Base-by-base conservation (phyloP, 2,797 vertebrate genomes). In the Oophaga sylvatica region DNA sequence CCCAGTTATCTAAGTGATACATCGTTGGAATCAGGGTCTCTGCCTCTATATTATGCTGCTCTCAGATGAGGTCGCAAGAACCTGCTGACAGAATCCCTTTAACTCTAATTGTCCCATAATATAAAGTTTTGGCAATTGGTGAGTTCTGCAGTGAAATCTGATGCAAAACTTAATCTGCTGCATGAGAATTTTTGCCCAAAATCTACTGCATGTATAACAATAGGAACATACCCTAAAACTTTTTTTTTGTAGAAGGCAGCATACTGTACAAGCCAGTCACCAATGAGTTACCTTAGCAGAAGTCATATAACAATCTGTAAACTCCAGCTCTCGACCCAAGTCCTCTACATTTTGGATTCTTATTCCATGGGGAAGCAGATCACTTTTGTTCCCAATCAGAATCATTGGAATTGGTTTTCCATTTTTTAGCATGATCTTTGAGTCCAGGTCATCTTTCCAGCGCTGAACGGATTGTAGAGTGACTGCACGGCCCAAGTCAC, bases 361-460 rank as follows among this genome's bases (percentile, higher is more conserved):
- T 94, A 92, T 81, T 94, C 94, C 86, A 29, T 93, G 94, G 0
- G 81, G 91, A 22, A 91, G 89, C 87, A 96, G 95, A 92, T 96
- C 96, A 62, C 93, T 94, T 89, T 96, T 96, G 89, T 96, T 96
- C 31, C 95, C 96, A 90, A 96, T 80, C 7, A 96, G 92, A 5
- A 96, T 94, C 0, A 92, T 92, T 7, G 96, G 96, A 48, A 96
- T 94, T 0, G 94, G 92, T 65, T 91, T 93, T 10, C 96, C 96
- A 13, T 95, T 95, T 90, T 91, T 87, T 12, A 96, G 92, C 60
- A 94, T 93, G 1, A 96, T 95, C 92, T 96, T 96, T 0, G 94
- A 94, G 92, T 96, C 96, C 82, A 96, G 92, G 91, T 96, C 96
- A 83, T 92, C 93, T 85, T 96, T 96, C 95, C 96, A 96, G 89